A percentile compares a stretch with the other conserved stretches of the same genome.
These are phyloP conservation scores for Platorchestia sp. DNA, from an alignment of 1,140 invertebrate species.

Conservation along the genomic window DNA sequence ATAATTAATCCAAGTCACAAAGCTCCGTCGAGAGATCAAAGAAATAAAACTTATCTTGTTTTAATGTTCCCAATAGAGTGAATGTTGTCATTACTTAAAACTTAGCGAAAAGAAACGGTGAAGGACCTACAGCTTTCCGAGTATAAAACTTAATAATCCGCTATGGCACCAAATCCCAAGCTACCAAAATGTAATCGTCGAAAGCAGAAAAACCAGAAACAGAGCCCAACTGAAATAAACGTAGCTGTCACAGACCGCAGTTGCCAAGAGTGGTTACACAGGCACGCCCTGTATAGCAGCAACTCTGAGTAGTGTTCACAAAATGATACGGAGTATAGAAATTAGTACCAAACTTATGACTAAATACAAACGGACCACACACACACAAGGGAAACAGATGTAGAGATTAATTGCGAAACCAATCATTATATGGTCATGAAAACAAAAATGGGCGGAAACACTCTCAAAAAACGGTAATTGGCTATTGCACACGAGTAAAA, in stretches of 20 bases:
- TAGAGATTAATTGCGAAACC: neutral
- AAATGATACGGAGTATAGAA: neutral
- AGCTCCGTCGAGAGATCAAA: neutral
- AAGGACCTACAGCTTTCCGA: neutral
- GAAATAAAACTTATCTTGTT: neutral
- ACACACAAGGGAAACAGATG: neutral
- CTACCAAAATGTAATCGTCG: neutral
- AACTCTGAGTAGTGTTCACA: neutral
- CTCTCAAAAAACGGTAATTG: neutral
- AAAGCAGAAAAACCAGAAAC: neutral
- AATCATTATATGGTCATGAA: neutral
- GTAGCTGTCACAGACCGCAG: neutral
- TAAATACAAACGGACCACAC: neutral
- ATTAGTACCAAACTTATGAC: neutral
- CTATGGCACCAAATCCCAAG: neutral
- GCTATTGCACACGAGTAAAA: neutral
- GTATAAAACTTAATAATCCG: neutral
- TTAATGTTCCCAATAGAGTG: neutral
- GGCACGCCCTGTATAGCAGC: neutral
- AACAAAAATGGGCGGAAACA: neutral
- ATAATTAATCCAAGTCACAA: neutral
- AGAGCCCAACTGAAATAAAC: neutral
- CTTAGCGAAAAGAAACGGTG: too few relatives aligned
- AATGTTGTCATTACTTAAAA: neutral
- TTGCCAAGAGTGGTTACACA: neutral